A percentile compares a stretch with the other conserved stretches of the same genome.
Conservation (phyloP, 1,140 invertebrate genomes). For the Drosophila nasuta region DNA sequence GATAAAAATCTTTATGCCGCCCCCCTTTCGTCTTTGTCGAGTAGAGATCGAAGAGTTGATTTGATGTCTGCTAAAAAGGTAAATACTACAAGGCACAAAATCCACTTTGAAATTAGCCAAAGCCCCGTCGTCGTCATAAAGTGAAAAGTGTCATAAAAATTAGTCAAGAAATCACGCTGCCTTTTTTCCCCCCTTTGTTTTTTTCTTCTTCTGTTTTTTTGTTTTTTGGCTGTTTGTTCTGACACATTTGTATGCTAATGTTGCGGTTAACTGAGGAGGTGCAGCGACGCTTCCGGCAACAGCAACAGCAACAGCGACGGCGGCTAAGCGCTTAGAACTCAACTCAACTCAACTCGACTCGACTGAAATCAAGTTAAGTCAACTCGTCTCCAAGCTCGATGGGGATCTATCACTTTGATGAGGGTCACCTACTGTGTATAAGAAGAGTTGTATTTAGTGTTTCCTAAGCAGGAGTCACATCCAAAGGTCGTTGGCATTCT, state of each 20-base stretch:
- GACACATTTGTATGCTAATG: slow-evolving; percentile 83
- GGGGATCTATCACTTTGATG: slow-evolving; percentile 63
- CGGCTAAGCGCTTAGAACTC: slow-evolving; percentile 57
- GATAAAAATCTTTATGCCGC: slow-evolving; percentile 71
- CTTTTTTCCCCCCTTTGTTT: slow-evolving; percentile 29
- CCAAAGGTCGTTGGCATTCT: slow-evolving; percentile 39
- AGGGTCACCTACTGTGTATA: slow-evolving; percentile 36
- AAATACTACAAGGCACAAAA: slow-evolving; percentile 29
- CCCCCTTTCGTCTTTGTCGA: too few relatives aligned
- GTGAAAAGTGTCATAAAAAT: slow-evolving; percentile 83
- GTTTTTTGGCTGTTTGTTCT: slow-evolving; percentile 77
- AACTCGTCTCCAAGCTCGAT: slow-evolving; percentile 39
- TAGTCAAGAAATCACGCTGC: slow-evolving; percentile 81
- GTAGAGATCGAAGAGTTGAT: slow-evolving; percentile 22
- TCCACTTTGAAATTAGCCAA: slow-evolving; percentile 60
- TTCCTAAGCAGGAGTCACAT: background rate
- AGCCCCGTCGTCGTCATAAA: slow-evolving; percentile 58
- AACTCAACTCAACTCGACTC: slow-evolving; percentile 8
- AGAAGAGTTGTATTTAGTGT: background rate
- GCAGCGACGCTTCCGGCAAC: slow-evolving; percentile 64
- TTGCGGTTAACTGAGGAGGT: slow-evolving; percentile 29
- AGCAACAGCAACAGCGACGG: background rate
- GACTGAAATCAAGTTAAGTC: slow-evolving; percentile 3
- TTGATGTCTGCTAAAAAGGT: slow-evolving; percentile 11
- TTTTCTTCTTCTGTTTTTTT: slow-evolving; percentile 29